Evolutionary conservation across 2,888 invertebrate genomes (phyloP).

Genomic region (Mimumesa dahlbomi): DNA sequence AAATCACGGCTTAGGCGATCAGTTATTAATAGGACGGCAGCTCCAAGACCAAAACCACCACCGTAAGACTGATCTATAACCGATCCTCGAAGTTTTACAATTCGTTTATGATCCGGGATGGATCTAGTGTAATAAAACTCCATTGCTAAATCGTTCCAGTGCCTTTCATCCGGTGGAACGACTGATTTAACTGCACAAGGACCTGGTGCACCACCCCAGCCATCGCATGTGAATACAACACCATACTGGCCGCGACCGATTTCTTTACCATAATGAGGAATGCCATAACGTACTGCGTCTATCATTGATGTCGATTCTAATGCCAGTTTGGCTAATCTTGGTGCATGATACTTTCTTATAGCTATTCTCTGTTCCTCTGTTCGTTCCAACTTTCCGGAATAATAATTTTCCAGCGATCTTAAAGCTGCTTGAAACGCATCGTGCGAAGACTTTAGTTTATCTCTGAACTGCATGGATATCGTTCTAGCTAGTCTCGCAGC

Average conservation of each 20-base stretch:
- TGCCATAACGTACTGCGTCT: constrained; percentile 88
- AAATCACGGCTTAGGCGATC: constrained; percentile 88
- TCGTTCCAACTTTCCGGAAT: constrained; percentile 87
- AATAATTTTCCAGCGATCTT: constrained; percentile 85
- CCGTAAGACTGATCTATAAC: constrained; percentile 90
- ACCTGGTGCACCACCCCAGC: constrained; percentile 86
- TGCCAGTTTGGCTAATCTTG: constrained; percentile 89
- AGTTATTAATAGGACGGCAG: constrained; percentile 91
- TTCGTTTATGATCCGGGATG: constrained; percentile 90
- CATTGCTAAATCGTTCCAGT: constrained; percentile 94
- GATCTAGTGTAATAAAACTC: constrained; percentile 95
- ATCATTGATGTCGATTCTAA: constrained; percentile 92
- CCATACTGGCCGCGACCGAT: constrained; percentile 93
- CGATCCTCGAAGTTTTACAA: constrained; percentile 89
- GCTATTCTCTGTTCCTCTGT: constrained; percentile 90
- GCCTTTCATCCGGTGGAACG: constrained; percentile 92
- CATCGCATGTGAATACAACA: constrained; percentile 90
- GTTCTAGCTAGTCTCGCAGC: constrained; percentile 87
- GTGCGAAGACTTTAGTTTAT: constrained; percentile 88
- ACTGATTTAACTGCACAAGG: constrained; percentile 94
- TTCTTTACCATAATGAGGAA: constrained; percentile 85
- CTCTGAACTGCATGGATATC: constrained; percentile 88
- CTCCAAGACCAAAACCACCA: constrained; percentile 82
- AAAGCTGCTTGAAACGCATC: constrained; percentile 89
- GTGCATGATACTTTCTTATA: constrained; percentile 89